Evolutionary conservation across 2,888 invertebrate species (phyloP).

Genomic region (Octonoba sinensis): DNA sequence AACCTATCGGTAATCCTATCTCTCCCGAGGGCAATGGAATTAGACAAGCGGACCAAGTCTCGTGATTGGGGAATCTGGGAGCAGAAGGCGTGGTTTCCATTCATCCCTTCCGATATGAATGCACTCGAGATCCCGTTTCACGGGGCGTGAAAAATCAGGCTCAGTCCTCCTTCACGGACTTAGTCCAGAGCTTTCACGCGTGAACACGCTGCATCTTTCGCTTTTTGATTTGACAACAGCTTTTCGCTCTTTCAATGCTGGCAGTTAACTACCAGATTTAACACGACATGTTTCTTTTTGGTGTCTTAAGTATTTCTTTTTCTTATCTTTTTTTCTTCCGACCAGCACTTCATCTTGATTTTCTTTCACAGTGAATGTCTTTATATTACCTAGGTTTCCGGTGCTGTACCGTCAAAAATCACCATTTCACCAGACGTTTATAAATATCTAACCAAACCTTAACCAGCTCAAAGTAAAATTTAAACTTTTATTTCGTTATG

Average conservation of each 20-base stretch:
- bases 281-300: no score
- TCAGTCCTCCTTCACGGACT: slow-evolving; percentile 15
- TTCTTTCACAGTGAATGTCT: no score
- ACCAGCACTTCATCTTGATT: no score
- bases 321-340: no score
- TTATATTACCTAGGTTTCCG: no score
- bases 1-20: slow-evolving; percentile 48
- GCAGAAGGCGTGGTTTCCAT: slow-evolving; percentile 56
- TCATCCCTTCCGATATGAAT: slow-evolving; percentile 56
- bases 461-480: no score
- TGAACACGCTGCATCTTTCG: slow-evolving; percentile 58
- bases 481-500: no score
- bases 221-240: slow-evolving; percentile 63
- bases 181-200: slow-evolving; percentile 48
- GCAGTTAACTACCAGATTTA: slow-evolving; percentile 33
- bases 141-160: slow-evolving; percentile 51
- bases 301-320: no score
- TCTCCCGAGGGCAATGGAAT: slow-evolving; percentile 43
- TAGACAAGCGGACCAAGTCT: slow-evolving; percentile 51
- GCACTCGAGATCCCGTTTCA: slow-evolving; percentile 43
- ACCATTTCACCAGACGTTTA: no score
- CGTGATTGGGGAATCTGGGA: slow-evolving; percentile 42
- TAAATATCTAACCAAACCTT: no score
- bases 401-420: no score
- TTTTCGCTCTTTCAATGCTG: slow-evolving; percentile 49